Conservation (phyloP, 2,888 invertebrate species). For the Sisyra nigra region DNA sequence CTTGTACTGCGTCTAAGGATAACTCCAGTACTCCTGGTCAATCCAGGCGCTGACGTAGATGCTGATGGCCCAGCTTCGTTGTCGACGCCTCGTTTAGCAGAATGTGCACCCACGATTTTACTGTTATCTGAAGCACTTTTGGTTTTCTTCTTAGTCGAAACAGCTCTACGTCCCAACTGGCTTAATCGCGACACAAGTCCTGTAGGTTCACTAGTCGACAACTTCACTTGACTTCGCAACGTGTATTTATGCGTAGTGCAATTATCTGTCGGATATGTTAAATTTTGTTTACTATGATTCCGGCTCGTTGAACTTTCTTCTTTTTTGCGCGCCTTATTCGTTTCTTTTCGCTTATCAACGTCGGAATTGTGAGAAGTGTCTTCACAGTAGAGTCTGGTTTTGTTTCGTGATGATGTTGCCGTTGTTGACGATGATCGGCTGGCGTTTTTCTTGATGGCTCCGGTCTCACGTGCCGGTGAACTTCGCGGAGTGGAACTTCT, state of each 20-base stretch:
- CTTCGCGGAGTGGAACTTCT: conserved; percentile 5
- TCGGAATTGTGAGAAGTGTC: conserved; percentile 10
- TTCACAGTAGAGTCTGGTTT: conserved; percentile 8
- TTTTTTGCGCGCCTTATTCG: conserved; percentile 6
- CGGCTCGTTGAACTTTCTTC: conserved; percentile 13
- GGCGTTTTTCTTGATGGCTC: conserved; percentile 3
- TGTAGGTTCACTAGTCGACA: conserved; percentile 10
- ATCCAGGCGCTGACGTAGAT: conserved; percentile 34
- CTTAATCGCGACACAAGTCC: conserved; percentile 3
- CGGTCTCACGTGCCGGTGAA: conserved; percentile 6
- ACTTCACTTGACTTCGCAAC: conserved; percentile 26
- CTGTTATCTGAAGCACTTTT: conserved; percentile 21
- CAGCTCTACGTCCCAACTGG: conserved; percentile 6
- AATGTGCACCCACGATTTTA: conserved; percentile 12
- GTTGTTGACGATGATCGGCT: conserved; percentile 1
- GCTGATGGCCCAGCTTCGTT: conserved; percentile 23
- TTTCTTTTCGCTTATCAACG: conserved; percentile 5
- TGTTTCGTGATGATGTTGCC: conserved; percentile 1
- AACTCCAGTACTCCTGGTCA: conserved; percentile 30
- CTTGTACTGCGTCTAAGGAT: conserved; percentile 33
- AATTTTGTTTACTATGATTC: conserved; percentile 15
- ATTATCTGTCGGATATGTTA: conserved; percentile 16
- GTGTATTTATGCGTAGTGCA: conserved; percentile 23
- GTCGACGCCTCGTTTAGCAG: conserved; percentile 13
- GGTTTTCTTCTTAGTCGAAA: conserved; percentile 5